Conservation (phyloP, 2,113 vertebrate species). For the Talpa occidentalis region DNA sequence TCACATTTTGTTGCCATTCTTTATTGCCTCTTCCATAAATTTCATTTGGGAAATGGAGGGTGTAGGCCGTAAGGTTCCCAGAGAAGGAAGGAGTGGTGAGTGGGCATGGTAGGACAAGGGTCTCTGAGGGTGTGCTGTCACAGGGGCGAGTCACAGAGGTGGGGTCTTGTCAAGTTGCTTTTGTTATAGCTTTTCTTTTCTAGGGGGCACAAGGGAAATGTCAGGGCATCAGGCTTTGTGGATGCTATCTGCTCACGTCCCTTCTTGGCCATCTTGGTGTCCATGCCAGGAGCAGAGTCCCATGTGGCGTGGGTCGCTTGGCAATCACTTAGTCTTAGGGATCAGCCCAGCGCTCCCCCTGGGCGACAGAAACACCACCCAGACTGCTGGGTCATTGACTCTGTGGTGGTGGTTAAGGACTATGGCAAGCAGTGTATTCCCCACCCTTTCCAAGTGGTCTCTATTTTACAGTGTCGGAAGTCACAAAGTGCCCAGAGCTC, state of each 20-base stretch:
- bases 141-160: background rate
- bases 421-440: slow-evolving; percentile 67
- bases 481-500: slow-evolving; percentile 62
- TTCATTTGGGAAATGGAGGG: background rate
- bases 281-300: background rate
- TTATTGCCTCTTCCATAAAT: background rate
- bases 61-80: background rate
- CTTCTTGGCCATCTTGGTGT: background rate
- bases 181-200: background rate
- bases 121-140: background rate
- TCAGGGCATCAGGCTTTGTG: background rate
- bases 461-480: slow-evolving; percentile 23
- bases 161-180: background rate
- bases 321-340: slow-evolving; percentile 39
- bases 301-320: background rate
- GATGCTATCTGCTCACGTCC: background rate
- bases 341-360: slow-evolving; percentile 66
- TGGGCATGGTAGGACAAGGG: background rate
- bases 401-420: slow-evolving; percentile 70
- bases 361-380: slow-evolving; percentile 69
- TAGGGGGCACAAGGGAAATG: background rate
- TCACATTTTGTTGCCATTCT: background rate
- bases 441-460: slow-evolving; percentile 64
- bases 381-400: slow-evolving; percentile 72
- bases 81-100: background rate